Evolutionary conservation across 92 coral and sea anemone genomes (phyloP).

Genomic region (Umimayanthus chanpuru): DNA sequence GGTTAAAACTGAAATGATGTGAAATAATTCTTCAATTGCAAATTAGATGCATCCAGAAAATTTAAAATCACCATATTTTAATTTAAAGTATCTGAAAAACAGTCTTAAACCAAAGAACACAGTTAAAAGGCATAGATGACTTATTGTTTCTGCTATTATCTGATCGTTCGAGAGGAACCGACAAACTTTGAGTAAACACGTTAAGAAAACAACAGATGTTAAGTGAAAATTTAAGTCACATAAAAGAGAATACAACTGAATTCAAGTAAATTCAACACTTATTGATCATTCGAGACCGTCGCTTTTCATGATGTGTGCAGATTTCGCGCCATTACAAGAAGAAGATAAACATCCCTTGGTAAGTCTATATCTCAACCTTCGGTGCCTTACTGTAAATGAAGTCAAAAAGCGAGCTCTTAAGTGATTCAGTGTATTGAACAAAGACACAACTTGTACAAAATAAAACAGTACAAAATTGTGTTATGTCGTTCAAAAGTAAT

Average conservation of each 20-base stretch:
- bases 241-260: background rate
- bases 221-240: background rate
- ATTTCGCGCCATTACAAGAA: too few species aligned
- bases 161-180: background rate
- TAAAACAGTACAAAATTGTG: too few species aligned
- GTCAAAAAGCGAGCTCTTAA: too few species aligned
- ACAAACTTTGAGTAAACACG: background rate
- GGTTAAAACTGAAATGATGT: too few species aligned
- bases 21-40: background rate
- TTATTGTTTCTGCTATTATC: background rate
- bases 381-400: too few species aligned
- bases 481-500: too few species aligned
- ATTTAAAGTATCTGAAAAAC: too few species aligned
- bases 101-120: background rate
- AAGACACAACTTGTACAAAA: too few species aligned
- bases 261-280: background rate
- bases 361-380: background rate
- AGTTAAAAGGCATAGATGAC: background rate
- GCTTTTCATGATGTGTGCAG: background rate
- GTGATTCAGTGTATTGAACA: background rate
- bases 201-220: constrained; percentile 6
- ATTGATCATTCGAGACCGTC: background rate
- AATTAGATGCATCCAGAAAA: too few species aligned
- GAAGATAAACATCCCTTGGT: background rate
- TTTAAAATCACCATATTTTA: too few species aligned